Evolutionary conservation across 2,113 vertebrate genomes (phyloP), one percentile per base, ranked within the genome.

Genomic region (Eublepharis macularius): DNA sequence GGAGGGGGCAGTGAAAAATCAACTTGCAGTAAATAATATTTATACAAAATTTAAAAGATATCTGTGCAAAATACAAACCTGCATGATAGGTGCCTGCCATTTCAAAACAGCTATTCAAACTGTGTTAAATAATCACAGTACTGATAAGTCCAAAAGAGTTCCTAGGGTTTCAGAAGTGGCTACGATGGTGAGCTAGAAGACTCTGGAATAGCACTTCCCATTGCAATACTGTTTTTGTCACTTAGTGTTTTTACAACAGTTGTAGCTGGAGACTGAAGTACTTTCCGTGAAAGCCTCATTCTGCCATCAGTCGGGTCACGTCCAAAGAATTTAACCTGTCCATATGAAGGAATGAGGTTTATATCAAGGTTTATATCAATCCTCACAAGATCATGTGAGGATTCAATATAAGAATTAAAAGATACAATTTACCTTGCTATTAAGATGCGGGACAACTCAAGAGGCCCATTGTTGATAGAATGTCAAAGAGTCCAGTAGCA

Each of bases 261-360:
- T 16, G 96, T 96, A 81, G 94, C 97, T 9, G 98, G 97, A 72
- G 98, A 96, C 85, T 98, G 98, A 4, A 99, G 97, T 6, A 99
- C 97, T 96, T 99, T 99, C 1, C 98, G 96, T 0, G 99, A 99
- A 32, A 99, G 97, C 80, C 99, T 97, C 98, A 99, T 99, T 89
- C 98, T 97, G 39, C 99, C 99, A 57, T 99, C 98, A 34, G 97
- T 98, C 3, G 99, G 99, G 91, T 99, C 98, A 4, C 98, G 97
- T 73, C 99, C 99, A 77, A 99, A 99, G 91, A 98, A 99, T 90
- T 99, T 99, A 7, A 99, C 98, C 99, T 99, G 93, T 89, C 47
- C 14, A 45, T 0, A n/a, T 81, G 24, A 89, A 85, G 93, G 90
- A 83, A 88, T 83, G 14, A 69, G 11, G 83, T 7, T 10, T 6